Conservation (phyloP, 2,797 vertebrate species). For the Tragopan temminckii region DNA sequence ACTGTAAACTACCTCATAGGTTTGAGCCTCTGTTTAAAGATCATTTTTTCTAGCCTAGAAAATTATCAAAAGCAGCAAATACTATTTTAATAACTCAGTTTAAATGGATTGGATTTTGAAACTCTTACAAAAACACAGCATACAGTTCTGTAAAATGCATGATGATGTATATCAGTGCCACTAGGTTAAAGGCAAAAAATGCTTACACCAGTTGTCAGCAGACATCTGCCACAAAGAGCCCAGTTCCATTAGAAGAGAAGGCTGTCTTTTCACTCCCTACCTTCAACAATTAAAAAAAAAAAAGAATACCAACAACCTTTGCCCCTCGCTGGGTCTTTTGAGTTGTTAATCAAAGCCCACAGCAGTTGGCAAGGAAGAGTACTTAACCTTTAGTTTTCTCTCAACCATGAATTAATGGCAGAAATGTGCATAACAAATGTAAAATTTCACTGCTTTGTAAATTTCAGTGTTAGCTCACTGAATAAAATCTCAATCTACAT, state of each 20-base stretch:
- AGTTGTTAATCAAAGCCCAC: neutral
- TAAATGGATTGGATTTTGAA: neutral
- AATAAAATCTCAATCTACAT: neutral
- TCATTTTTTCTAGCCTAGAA: neutral
- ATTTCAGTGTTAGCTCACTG: neutral
- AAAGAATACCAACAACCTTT: neutral
- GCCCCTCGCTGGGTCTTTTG: neutral
- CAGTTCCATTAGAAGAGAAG: neutral
- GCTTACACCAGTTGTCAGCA: neutral
- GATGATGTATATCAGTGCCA: neutral
- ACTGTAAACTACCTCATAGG: neutral
- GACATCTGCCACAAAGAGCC: neutral
- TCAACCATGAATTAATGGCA: neutral
- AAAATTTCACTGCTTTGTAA: neutral
- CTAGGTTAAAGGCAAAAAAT: neutral
- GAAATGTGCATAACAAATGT: neutral
- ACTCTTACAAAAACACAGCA: neutral
- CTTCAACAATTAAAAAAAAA: neutral
- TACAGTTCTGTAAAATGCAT: neutral
- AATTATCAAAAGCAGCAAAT: neutral
- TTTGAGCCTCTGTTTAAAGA: neutral
- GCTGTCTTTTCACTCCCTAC: neutral
- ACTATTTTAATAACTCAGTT: neutral
- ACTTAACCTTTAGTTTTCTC: neutral
- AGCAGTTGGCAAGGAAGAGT: neutral